Percentiles rank a stretch among this genome's conserved stretches.
These are phyloP conservation scores for Schizopygopsis malacanthus DNA, from an alignment of 2,797 vertebrate species.

Conservation along the genomic window DNA sequence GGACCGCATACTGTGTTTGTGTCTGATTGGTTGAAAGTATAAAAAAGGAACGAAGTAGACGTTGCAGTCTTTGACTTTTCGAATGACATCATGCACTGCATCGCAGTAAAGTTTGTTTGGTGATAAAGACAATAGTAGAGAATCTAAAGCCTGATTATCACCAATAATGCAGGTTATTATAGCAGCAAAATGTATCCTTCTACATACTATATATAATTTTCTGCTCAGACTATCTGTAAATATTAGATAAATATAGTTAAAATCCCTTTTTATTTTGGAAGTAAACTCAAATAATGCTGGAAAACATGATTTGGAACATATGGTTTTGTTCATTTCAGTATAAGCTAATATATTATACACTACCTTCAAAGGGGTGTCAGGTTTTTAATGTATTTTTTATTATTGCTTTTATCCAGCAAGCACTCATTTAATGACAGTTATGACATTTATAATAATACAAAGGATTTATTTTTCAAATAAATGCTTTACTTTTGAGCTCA, in stretches of 20 bases:
- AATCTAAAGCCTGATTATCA: constrained; percentile 11
- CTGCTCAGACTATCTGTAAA: background rate
- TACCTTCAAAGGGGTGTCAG: background rate
- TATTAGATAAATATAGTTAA: background rate
- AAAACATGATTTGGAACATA: background rate
- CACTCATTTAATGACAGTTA: background rate
- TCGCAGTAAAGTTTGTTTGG: background rate
- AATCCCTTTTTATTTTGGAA: background rate
- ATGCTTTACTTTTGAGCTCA: background rate
- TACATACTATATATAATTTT: background rate
- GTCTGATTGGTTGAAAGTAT: constrained; percentile 40
- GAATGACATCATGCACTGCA: constrained; percentile 31
- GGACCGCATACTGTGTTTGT: constrained; percentile 45
- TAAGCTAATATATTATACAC: background rate
- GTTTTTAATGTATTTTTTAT: background rate
- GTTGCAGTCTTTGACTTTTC: constrained; percentile 4
- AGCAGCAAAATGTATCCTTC: background rate
- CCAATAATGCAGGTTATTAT: background rate
- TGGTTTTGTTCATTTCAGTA: background rate
- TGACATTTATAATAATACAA: background rate
- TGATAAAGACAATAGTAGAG: background rate
- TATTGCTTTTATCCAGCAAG: background rate
- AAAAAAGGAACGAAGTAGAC: background rate
- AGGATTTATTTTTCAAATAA: background rate
- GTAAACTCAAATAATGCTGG: background rate